These are phyloP conservation scores for Therioaphis trifolii DNA, from an alignment of 2,888 invertebrate genomes.

Conservation along the genomic window DNA sequence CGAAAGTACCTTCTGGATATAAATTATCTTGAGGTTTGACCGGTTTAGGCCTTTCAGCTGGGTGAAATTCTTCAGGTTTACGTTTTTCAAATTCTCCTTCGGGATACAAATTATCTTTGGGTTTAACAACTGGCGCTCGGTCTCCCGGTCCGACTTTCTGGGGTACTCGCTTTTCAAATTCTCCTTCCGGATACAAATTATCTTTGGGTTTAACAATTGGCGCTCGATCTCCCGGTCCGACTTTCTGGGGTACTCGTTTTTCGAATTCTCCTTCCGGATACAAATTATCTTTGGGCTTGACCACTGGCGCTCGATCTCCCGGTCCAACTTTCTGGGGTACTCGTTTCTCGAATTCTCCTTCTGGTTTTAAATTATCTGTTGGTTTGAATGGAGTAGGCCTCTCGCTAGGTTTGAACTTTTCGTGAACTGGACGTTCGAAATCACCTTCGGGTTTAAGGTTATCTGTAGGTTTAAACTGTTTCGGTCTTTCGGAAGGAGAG, in stretches of 20 bases:
- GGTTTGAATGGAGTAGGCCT: constrained; percentile 74
- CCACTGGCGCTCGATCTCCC: constrained; percentile 66
- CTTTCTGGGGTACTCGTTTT: constrained; percentile 69
- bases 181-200: constrained; percentile 69
- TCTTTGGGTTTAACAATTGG: constrained; percentile 67
- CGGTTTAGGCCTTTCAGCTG: constrained; percentile 67
- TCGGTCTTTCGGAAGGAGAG: constrained; percentile 66
- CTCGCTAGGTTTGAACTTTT: constrained; percentile 73
- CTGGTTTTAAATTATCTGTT: constrained; percentile 72
- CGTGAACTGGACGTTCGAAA: constrained; percentile 69
- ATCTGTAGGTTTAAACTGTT: constrained; percentile 67
- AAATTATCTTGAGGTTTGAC: constrained; percentile 70
- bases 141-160: constrained; percentile 68
- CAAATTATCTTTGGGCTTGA: constrained; percentile 66
- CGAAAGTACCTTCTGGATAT: constrained; percentile 69
- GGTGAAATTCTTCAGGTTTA: constrained; percentile 68
- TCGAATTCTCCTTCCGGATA: constrained; percentile 68
- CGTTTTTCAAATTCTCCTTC: constrained; percentile 72
- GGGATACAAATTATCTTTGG: constrained; percentile 70
- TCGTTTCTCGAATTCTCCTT: constrained; percentile 69
- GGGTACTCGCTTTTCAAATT: constrained; percentile 68
- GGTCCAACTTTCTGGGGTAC: constrained; percentile 70
- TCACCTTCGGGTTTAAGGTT: constrained; percentile 70
- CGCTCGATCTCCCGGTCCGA: constrained; percentile 68
- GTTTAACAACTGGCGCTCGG: constrained; percentile 67